Base-by-base conservation (phyloP, 2,888 invertebrate genomes). In the Alentia gelatinosa region DNA sequence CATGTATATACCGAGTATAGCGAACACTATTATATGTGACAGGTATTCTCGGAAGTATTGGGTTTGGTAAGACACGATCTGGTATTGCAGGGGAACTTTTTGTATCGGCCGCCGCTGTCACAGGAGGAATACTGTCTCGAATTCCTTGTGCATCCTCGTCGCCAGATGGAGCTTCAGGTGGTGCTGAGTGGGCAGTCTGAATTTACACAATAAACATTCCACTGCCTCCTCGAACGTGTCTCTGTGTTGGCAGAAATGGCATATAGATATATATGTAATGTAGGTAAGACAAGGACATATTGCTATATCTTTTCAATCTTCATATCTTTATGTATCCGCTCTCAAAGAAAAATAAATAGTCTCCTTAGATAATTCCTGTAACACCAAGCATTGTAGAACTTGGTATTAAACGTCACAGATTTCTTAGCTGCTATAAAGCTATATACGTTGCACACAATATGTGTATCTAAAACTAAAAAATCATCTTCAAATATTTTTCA, bases 81-180 rank as follows among this genome's bases (percentile, higher is more conserved):
- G n/a, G n/a, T n/a, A n/a, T n/a, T n/a, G n/a, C n/a, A n/a, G n/a
- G n/a, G n/a, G n/a, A n/a, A n/a, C n/a, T n/a, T n/a, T n/a, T n/a
- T n/a, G n/a, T n/a, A n/a, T n/a, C n/a, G n/a, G n/a, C n/a, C n/a
- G n/a, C n/a, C n/a, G n/a, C n/a, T n/a, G n/a, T 56, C 79, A 86
- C 23, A 86, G 23, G 0, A 86, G 86, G 35, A 47, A 86, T 1
- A 9, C 19, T 1, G 91, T 86, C 56, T 91, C 91, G 26, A 75
- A 47, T 56, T 91, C 89, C 26, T 47, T 40, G 68, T 91, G 91
- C 75, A 42, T 68, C 39, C 83, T 47, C 39, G 89, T 89, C n/a
- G 89, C 91, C 3, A 91, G 91, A 50, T 91, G 91, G 15, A 89
- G 37, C 56, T 68, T 89, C 35, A 91, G 89, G 74, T 89, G 89